Base-by-base conservation (phyloP, 2,888 invertebrate species). In the Lasioglossum malachurum region DNA sequence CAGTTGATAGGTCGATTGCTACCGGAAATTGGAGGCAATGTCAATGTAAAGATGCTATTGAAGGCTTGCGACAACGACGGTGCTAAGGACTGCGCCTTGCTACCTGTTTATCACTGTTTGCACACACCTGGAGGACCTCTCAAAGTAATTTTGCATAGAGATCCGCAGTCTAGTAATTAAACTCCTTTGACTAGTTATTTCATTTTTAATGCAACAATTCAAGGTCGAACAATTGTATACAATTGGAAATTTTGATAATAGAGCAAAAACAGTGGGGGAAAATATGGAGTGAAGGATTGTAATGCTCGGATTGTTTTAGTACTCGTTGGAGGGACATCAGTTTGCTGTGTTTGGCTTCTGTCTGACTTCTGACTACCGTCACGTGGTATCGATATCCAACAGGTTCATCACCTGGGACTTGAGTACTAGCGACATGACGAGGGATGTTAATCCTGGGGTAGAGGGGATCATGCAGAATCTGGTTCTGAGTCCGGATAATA, bases 71-170 rank as follows among this genome's bases (percentile, higher is more conserved):
- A 99, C 94, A 96, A 96, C 35, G 97, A 98, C 93, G 99, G 99
- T 0, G 97, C 98, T 53, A 97, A 97, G 75, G 97, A 99, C 93
- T 99, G 99, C 92, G 98, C 99, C 0, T 95, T 99, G 77, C 96
- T 99, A 90, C 99, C 99, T 0, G 97, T 98, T 0, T 99, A 99
- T 95, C 99, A 99, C 95, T 99, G 99, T 93, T 96, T 99, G 87
- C 99, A 99, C 94, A 99, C 99, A 1, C 99, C 99, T n/a, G 99
- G 99, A 72, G 99, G 99, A 2, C 99, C 99, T 0, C 96, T 99
- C 8, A 99, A 99, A 96, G 98, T 98, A 94, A 49, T 23, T 23
- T 49, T 5, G 2, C 49, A 49, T 23, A 49, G 49, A 49, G 19
- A 49, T 49, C 16, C 16, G 16, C 19, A 7, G 49, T 49, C 49